Evolutionary conservation across 2,888 invertebrate species (phyloP).

Genomic region (Drosophila planitibia): DNA sequence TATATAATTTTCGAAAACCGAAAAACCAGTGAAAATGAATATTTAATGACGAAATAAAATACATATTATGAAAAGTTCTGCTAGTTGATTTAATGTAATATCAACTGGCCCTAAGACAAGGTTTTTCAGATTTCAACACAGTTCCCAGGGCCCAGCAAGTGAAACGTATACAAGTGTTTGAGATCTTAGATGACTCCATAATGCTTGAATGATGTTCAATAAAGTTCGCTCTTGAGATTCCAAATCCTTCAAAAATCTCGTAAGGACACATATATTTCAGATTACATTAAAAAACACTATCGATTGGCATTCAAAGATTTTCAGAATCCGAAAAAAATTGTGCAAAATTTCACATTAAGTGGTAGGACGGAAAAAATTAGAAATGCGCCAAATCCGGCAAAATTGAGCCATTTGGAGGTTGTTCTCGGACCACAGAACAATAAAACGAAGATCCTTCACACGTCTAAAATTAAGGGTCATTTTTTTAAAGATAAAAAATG

Average conservation of each 20-base stretch:
- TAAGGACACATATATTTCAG: too few relatives aligned
- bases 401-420: too few relatives aligned
- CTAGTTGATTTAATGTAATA: neutral
- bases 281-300: too few relatives aligned
- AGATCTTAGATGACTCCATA: neutral
- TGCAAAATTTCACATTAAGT: too few relatives aligned
- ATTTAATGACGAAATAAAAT: conserved; percentile 61
- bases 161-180: neutral
- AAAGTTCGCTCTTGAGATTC: neutral
- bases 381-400: too few relatives aligned
- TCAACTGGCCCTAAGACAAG: neutral
- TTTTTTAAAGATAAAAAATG: neutral
- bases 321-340: too few relatives aligned
- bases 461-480: neutral
- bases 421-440: neutral
- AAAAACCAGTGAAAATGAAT: conserved; percentile 61
- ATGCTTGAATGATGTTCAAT: neutral
- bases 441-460: neutral
- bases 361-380: too few relatives aligned
- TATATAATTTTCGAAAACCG: conserved; percentile 59
- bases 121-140: too few relatives aligned
- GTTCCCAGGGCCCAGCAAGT: neutral
- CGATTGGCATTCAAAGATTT: too few relatives aligned
- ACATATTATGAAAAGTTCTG: conserved; percentile 39
- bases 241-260: too few relatives aligned